Evolutionary conservation across 2,888 invertebrate species (phyloP), one percentile per base, ranked within the genome.

Genomic region (Adelphocoris suturalis): DNA sequence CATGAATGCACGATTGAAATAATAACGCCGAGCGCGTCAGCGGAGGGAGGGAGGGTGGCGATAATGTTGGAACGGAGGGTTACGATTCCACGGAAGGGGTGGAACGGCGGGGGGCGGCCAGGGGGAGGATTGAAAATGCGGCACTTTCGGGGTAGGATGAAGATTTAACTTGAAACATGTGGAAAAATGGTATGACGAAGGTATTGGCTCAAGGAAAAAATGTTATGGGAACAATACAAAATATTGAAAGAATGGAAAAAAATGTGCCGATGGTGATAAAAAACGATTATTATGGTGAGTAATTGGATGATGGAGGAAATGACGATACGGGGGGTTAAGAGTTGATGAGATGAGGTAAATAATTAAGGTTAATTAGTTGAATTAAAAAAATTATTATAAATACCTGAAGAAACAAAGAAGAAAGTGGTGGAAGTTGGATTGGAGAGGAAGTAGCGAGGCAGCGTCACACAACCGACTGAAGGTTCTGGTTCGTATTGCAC

Each of bases 401-500:
- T 85, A 85, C 85, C 85, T 85, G 85, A 37, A 46, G 57, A 85
- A 85, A 82, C 82, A 82, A 57, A 85, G 85, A 85, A 85, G 85
- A 85, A 85, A 85, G 85, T 84, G 55, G 11, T 7, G 28, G 27
- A n/a, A 82, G 52, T 11, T 13, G 52, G 47, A 48, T 46, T 0
- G 1, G 82, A 23, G 0, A 57, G 28, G 52, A 23, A 52, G 46
- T 76, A 27, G 14, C 84, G 12, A 55, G 57, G 85, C 37, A 85
- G 86, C 19, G 86, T 86, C 86, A 76, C 86, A 86, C 86, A 86
- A 86, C 75, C 86, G 76, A 86, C 86, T 86, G 86, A 86, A 86
- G 86, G 86, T 86, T 86, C 76, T 75, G 37, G 75, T 86, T 86
- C 86, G 86, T 86, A 75, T 46, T 47, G 86, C 75, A 23, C 86